Evolutionary conservation across 1,140 invertebrate genomes (phyloP), one percentile per base, ranked within the genome.

Genomic region (Drosophila orosa): DNA sequence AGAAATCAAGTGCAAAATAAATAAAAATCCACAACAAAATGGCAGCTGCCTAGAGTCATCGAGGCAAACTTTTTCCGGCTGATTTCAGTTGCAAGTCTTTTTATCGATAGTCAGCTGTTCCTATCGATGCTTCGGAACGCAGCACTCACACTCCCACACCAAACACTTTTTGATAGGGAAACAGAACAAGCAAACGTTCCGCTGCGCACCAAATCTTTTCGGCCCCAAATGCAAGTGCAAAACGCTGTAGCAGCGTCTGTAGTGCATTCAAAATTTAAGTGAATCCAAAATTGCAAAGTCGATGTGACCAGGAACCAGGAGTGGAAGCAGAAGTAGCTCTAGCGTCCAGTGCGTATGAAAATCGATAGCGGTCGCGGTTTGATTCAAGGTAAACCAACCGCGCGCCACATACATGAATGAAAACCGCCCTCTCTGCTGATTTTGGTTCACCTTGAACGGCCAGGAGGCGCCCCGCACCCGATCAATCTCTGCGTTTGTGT

Each of bases 391-490:
- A 65, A 47, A 22, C 8, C 50, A 22, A 29, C 29, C 13, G 37
- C 29, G 25, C 19, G 13, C 31, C 13, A 24, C 12, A 42, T 56
- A 17, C 31, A 73, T 73, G 69, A 73, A 73, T 73, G 37, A 73
- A 52, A 73, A 1, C 45, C 19, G 7, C 39, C 56, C 37, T 15
- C 8, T 24, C 22, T 12, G n/a, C 29, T 5, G 33, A 44, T 37
- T 42, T 72, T 9, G 44, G n/a, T 47, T 76, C 77, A 84, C 80
- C 80, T 85, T 84, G 81, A 85, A 80, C 81, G 44, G 31, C 25
- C 45, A 17, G 17, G 47, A 29, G n/a, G 39, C 47, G 42, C 71
- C 44, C 59, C 67, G 71, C 63, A 50, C 37, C 50, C 37, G 37
- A 48, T 31, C 44, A 52, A 45, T 40, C 13, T 37, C n/a, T 54